Percentiles rank a stretch among this genome's conserved stretches.
These are phyloP conservation scores for Oryzias celebensis DNA, from an alignment of 2,113 vertebrate species.

Conservation along the genomic window DNA sequence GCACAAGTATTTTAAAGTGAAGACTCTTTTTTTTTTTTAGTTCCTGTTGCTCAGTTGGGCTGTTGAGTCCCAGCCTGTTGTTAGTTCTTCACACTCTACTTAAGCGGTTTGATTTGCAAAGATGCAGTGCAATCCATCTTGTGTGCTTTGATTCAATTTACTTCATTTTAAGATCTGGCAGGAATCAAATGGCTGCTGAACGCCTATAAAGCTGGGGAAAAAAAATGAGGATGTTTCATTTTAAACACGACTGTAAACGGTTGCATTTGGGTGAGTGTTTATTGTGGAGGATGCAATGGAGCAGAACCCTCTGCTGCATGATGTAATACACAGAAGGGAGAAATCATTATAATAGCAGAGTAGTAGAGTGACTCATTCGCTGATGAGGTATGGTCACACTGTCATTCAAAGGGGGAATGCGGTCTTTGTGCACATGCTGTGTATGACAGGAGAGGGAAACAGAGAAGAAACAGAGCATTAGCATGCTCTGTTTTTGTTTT, in stretches of 20 bases:
- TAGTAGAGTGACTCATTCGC: constrained; percentile 75
- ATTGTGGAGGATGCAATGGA: constrained; percentile 59
- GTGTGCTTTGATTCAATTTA: not conserved
- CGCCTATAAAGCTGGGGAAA: not conserved
- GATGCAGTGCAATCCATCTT: no score
- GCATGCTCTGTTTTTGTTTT: constrained; percentile 60
- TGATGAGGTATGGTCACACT: constrained; percentile 74
- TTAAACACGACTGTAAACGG: constrained; percentile 19
- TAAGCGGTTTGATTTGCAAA: no score
- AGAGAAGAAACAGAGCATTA: constrained; percentile 48
- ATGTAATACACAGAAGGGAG: constrained; percentile 74
- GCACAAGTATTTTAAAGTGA: not conserved
- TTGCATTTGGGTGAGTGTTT: constrained; percentile 51
- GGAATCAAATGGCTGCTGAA: not conserved
- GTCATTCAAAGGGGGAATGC: constrained; percentile 65
- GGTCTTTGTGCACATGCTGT: constrained; percentile 63
- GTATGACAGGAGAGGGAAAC: constrained; percentile 44
- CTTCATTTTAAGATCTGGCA: not conserved
- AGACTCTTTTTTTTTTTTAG: not conserved
- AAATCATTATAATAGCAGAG: constrained; percentile 75
- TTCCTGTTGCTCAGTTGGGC: not conserved
- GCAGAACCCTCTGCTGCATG: constrained; percentile 66
- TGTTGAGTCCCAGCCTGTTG: no score
- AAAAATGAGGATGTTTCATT: not conserved
- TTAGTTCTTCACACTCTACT: no score